Conservation (phyloP, 2,113 vertebrate genomes). For the Saccopteryx bilineata region DNA sequence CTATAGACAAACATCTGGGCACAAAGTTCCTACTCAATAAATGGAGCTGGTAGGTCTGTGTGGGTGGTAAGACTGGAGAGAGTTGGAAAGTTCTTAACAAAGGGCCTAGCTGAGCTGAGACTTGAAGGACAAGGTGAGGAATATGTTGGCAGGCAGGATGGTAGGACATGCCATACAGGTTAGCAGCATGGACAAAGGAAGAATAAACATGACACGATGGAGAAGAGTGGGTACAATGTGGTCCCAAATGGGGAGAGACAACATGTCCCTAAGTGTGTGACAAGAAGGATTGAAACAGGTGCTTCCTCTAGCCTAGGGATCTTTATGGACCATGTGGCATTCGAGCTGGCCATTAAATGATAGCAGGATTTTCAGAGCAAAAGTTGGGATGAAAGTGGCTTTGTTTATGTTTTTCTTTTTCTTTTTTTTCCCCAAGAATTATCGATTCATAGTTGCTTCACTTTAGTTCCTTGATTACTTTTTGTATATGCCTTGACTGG, state of each 20-base stretch:
- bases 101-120: not conserved
- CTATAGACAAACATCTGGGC: not conserved
- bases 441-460: too few species aligned
- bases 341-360: not conserved
- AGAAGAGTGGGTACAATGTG: not conserved
- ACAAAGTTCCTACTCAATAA: not conserved
- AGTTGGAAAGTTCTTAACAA: not conserved
- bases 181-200: not conserved
- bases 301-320: not conserved
- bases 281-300: not conserved
- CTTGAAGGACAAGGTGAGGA: not conserved
- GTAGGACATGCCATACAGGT: not conserved
- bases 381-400: not conserved
- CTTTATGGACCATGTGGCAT: not conserved
- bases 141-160: not conserved
- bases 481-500: too few species aligned
- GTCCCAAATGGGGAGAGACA: not conserved
- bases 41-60: not conserved
- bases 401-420: not conserved
- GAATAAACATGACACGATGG: not conserved
- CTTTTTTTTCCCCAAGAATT: too few species aligned
- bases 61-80: not conserved
- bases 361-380: conserved; percentile 12
- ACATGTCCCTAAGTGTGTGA: not conserved
- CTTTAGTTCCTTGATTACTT: too few species aligned